Percentiles rank a stretch among this genome's conserved stretches.
These are phyloP conservation scores for Lepeophtheirus salmonis DNA, from an alignment of 1,140 invertebrate genomes.

Conservation along the genomic window DNA sequence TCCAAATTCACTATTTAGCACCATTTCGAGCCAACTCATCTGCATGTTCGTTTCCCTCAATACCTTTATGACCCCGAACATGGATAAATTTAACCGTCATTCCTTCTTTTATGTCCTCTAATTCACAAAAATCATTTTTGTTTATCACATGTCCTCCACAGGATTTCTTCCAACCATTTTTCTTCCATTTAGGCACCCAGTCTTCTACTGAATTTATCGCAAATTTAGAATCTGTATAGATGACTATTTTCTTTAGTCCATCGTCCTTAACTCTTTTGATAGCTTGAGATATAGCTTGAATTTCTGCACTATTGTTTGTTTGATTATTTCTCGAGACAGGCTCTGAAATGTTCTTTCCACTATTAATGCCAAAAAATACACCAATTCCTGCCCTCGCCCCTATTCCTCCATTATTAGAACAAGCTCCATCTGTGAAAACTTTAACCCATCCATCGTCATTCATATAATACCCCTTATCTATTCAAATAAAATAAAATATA, in stretches of 20 bases:
- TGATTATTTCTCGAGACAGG: background rate
- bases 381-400: background rate
- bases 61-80: slow-evolving; percentile 54
- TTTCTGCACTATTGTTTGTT: slow-evolving; percentile 97
- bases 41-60: slow-evolving; percentile 71
- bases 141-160: slow-evolving; percentile 50
- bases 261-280: slow-evolving; percentile 45
- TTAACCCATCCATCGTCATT: background rate
- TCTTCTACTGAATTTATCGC: slow-evolving; percentile 63
- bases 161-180: slow-evolving; percentile 52
- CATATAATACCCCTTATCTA: background rate
- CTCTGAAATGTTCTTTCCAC: background rate
- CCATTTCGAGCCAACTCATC: slow-evolving; percentile 57
- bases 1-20: too few relatives aligned
- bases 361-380: background rate
- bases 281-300: slow-evolving; percentile 68
- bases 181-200: slow-evolving; percentile 75
- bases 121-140: slow-evolving; percentile 52
- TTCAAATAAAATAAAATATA: too few relatives aligned
- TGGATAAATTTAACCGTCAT: slow-evolving; percentile 28
- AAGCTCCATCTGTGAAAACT: slow-evolving; percentile 6
- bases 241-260: slow-evolving; percentile 45
- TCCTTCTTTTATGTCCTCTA: slow-evolving; percentile 42
- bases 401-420: background rate
- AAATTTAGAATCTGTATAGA: slow-evolving; percentile 82